Conservation (phyloP, 2,888 invertebrate species). For the Ormyrus rosae region DNA sequence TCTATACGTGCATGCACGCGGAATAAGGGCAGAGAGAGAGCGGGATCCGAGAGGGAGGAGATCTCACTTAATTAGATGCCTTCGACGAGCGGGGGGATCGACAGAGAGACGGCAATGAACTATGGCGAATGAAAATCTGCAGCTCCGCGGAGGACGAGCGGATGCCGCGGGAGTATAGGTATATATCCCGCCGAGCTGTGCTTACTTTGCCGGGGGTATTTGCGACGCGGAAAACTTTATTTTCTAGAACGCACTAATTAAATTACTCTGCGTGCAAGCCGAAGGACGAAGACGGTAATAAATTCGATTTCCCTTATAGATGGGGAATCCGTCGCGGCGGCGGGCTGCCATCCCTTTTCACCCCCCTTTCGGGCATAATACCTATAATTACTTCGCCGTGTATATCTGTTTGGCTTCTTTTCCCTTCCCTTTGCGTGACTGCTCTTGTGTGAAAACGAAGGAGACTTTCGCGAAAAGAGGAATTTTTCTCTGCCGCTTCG, state of each 20-base stretch:
- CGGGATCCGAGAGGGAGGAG: background rate
- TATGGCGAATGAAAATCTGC: background rate
- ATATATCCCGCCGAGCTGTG: background rate
- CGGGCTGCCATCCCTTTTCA: background rate
- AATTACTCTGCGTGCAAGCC: conserved; percentile 29
- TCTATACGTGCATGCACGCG: background rate
- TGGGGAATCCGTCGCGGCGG: background rate
- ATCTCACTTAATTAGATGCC: conserved; percentile 40
- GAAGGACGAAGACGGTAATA: conserved; percentile 16
- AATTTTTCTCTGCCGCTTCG: no score
- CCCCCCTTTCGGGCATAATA: background rate
- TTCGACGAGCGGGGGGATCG: background rate
- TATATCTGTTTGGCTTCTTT: background rate
- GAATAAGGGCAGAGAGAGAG: background rate
- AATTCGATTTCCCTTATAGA: conserved; percentile 47
- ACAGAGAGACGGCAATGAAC: background rate
- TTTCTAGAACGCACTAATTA: conserved; percentile 46
- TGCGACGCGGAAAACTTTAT: conserved; percentile 30
- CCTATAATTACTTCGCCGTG: background rate
- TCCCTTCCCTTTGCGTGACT: background rate
- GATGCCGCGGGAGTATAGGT: background rate
- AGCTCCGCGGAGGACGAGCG: background rate
- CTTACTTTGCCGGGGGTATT: background rate
- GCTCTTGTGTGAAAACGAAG: no score
- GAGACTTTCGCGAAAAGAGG: no score